Evolutionary conservation across 2,888 invertebrate genomes (phyloP).

Genomic region (Temnothorax rugatulus): DNA sequence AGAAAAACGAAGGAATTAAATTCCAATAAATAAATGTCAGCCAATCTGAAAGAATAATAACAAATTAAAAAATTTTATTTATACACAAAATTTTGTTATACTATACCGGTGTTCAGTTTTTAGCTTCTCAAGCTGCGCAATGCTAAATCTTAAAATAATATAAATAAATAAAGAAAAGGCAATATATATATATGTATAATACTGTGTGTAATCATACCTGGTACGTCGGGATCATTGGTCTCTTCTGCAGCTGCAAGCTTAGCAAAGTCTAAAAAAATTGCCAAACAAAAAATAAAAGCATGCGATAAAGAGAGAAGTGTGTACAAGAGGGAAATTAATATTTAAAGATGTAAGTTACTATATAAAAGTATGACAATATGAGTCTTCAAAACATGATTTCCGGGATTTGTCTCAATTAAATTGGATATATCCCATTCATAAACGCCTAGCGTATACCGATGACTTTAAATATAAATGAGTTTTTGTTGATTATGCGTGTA

Average conservation of each 20-base stretch:
- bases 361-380: conserved; percentile 7
- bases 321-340: conserved; percentile 64
- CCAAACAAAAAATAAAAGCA: conserved; percentile 84
- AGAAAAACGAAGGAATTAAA: conserved; percentile 5
- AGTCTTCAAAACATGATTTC: conserved; percentile 11
- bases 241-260: conserved; percentile 84
- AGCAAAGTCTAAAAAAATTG: conserved; percentile 85
- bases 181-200: conserved; percentile 27
- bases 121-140: conserved; percentile 28
- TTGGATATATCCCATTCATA: conserved; percentile 14
- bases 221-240: conserved; percentile 79
- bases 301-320: conserved; percentile 78
- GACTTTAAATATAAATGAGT: conserved; percentile 47
- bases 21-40: conserved; percentile 15
- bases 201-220: conserved; percentile 79
- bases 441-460: conserved; percentile 13
- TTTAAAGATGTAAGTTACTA: conserved; percentile 58
- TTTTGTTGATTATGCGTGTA: not conserved
- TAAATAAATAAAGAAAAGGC: conserved; percentile 29
- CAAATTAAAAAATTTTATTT: conserved; percentile 18
- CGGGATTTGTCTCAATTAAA: conserved; percentile 29
- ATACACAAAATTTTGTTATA: conserved; percentile 4
- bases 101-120: conserved; percentile 22
- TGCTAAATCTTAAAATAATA: conserved; percentile 35
- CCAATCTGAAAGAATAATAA: conserved; percentile 37